A percentile compares a stretch with the other conserved stretches of the same genome.
These are phyloP conservation scores for Eulemur rubriventer DNA, from an alignment of 2,797 vertebrate genomes.

Conservation along the genomic window DNA sequence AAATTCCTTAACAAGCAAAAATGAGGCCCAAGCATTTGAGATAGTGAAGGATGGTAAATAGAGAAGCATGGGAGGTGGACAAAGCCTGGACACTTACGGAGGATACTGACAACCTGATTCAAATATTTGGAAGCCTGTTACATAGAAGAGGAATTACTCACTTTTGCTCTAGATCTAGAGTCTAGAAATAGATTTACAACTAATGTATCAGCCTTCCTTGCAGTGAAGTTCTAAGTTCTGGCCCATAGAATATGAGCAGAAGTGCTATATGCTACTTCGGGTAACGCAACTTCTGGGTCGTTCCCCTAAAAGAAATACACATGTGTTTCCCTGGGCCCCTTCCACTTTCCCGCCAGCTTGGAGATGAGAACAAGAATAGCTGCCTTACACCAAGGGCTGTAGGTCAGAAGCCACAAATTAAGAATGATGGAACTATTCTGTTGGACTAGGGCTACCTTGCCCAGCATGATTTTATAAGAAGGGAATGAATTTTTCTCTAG, in stretches of 20 bases:
- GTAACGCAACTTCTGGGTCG: neutral
- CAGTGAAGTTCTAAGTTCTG: neutral
- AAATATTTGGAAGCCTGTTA: neutral
- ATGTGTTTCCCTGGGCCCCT: neutral
- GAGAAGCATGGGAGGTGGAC: neutral
- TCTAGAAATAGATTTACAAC: neutral
- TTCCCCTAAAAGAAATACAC: neutral
- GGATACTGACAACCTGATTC: neutral
- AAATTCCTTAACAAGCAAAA: neutral
- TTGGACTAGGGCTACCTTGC: neutral
- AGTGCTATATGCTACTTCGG: neutral
- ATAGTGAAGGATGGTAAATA: neutral
- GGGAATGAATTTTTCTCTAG: conserved; percentile 9
- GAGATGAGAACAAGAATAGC: neutral
- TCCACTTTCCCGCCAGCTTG: neutral
- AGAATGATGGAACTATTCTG: neutral
- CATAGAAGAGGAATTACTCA: neutral
- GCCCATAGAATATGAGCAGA: neutral
- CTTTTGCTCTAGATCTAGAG: neutral
- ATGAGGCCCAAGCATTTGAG: neutral
- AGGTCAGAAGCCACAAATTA: neutral
- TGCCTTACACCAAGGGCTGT: neutral
- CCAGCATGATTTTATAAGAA: neutral
- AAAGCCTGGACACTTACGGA: neutral
- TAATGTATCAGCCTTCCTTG: neutral